A percentile compares a stretch with the other conserved stretches of the same genome.
Evolutionary conservation across 2,888 invertebrate genomes (phyloP).

Genomic region (Eupithecia abbreviata): DNA sequence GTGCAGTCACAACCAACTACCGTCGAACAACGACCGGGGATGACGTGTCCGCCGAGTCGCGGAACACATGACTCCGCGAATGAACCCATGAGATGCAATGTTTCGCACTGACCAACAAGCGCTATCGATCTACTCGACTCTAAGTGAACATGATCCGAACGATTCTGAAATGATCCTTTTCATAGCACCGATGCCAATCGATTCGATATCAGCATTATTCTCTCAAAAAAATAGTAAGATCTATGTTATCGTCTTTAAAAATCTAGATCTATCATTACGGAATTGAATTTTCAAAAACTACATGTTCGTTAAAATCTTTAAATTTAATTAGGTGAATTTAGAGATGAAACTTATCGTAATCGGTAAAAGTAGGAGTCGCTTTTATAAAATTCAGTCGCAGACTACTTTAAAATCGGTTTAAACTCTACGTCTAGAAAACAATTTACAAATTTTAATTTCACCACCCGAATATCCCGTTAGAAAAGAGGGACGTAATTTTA

Average conservation of each 20-base stretch:
- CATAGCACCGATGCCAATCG: conserved; percentile 77
- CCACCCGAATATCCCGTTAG: conserved; percentile 64
- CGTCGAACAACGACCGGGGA: conserved; percentile 42
- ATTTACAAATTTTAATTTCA: conserved; percentile 70
- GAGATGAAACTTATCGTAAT: conserved; percentile 72
- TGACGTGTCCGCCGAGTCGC: conserved; percentile 54
- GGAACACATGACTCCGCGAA: conserved; percentile 58
- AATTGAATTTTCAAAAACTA: conserved; percentile 44
- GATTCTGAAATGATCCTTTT: conserved; percentile 63
- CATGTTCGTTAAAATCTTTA: conserved; percentile 58
- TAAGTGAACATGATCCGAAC: conserved; percentile 69
- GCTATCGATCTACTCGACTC: conserved; percentile 63
- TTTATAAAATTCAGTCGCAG: conserved; percentile 83
- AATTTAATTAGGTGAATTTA: conserved; percentile 59
- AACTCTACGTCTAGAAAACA: conserved; percentile 78
- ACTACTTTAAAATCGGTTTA: conserved; percentile 78
- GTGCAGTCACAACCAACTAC: conserved; percentile 50
- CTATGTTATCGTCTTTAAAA: conserved; percentile 69
- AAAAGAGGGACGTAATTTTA: conserved; percentile 57
- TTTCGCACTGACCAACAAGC: conserved; percentile 66
- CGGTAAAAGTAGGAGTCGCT: conserved; percentile 72
- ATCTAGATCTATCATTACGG: conserved; percentile 54
- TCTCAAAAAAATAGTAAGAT: conserved; percentile 65
- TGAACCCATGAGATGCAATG: conserved; percentile 58
- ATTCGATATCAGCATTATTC: conserved; percentile 67